phyloP scores from a whole-genome alignment of 2,797 vertebrate genomes.

The Peromyscus aztecus region DNA sequence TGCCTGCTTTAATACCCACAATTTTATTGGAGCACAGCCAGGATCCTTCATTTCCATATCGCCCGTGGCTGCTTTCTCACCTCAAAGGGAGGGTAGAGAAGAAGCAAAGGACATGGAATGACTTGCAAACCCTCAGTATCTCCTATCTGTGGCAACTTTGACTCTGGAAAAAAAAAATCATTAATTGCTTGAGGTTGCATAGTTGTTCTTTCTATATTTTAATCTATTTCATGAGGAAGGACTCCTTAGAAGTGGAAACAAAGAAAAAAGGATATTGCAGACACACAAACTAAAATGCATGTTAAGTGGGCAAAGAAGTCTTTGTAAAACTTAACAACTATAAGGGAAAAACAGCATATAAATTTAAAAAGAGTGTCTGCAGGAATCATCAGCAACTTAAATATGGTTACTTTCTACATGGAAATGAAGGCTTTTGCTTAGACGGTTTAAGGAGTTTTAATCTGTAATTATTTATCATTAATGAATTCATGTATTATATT shows the following conservation, averaged over 20 bases:
- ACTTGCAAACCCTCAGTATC: neutral
- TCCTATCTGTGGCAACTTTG: neutral
- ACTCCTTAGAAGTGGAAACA: neutral
- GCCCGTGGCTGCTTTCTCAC: neutral
- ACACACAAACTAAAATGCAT: neutral
- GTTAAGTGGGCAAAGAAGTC: neutral
- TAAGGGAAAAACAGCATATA: neutral
- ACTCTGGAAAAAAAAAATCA: conserved; percentile 10
- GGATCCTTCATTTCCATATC: neutral
- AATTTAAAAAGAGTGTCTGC: neutral
- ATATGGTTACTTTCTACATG: neutral
- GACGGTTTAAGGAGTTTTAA: neutral
- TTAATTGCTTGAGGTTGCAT: neutral
- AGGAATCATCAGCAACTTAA: neutral
- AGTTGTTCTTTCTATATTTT: neutral
- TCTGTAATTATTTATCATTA: neutral
- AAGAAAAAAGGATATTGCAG: neutral
- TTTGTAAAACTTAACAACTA: neutral
- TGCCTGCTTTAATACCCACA: neutral
- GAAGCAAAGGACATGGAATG: neutral
- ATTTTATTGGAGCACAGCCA: neutral
- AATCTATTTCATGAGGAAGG: neutral
- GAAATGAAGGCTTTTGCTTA: neutral
- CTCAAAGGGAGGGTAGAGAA: neutral
- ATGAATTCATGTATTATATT: neutral